phyloP scores from a whole-genome alignment of 2,888 invertebrate genomes.

The Eilema griseolum region DNA sequence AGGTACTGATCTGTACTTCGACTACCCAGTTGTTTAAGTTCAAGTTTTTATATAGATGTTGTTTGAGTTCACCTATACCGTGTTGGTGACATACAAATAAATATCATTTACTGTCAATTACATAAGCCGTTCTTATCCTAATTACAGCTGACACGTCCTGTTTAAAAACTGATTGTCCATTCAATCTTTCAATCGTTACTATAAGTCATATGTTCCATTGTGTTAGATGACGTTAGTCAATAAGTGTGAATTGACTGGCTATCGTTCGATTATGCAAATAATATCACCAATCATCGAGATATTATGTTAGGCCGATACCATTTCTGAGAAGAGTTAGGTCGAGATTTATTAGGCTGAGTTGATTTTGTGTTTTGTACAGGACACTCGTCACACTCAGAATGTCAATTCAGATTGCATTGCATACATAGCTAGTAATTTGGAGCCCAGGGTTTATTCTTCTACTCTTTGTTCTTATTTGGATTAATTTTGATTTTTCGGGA shows the following conservation, averaged over 20 bases:
- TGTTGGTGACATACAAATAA: background rate
- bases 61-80: too few species aligned
- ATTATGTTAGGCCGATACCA: background rate
- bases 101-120: conserved; percentile 8
- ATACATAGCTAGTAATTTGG: too few species aligned
- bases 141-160: conserved; percentile 51
- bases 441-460: too few species aligned
- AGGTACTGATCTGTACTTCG: too few species aligned
- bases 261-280: conserved; percentile 42
- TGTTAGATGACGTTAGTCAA: conserved; percentile 63
- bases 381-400: too few species aligned
- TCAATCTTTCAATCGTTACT: conserved; percentile 49
- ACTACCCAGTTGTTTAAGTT: too few species aligned
- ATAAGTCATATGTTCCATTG: conserved; percentile 59
- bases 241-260: conserved; percentile 32
- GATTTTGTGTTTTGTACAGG: background rate
- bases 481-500: too few species aligned
- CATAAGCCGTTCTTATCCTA: conserved; percentile 29
- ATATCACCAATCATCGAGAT: background rate
- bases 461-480: too few species aligned
- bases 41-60: too few species aligned
- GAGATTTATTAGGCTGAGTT: background rate
- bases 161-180: conserved; percentile 58
- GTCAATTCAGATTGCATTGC: too few species aligned
- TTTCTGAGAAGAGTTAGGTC: background rate